phyloP scores from a whole-genome alignment of 2,113 vertebrate genomes.

The Perognathus longimembris region DNA sequence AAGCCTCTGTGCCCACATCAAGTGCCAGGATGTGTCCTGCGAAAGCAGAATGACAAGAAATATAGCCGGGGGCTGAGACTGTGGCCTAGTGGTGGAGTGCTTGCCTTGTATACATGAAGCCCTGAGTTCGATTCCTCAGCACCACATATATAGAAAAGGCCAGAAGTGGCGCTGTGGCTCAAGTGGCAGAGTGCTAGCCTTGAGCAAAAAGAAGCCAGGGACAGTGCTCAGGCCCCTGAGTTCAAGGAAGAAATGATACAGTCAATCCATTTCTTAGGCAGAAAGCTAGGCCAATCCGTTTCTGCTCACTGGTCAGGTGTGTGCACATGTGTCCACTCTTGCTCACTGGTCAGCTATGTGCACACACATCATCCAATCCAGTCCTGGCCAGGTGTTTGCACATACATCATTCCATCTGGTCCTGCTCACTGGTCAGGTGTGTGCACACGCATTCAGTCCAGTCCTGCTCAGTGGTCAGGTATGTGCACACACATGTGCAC shows the following conservation, averaged over 20 bases:
- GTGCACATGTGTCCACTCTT: conserved; percentile 35
- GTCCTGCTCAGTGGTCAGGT: conserved; percentile 55
- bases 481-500: conserved; percentile 28
- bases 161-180: too few species aligned
- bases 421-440: conserved; percentile 61
- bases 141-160: too few species aligned
- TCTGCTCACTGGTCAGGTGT: conserved; percentile 60
- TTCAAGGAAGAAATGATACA: too few species aligned
- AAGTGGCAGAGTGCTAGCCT: too few species aligned
- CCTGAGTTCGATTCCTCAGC: too few species aligned
- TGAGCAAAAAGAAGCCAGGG: too few species aligned
- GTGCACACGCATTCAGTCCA: neutral
- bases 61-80: too few species aligned
- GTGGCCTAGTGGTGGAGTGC: too few species aligned
- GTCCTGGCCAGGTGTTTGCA: conserved; percentile 40
- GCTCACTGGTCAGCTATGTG: conserved; percentile 59
- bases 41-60: conserved; percentile 62
- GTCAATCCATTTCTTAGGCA: conserved; percentile 63
- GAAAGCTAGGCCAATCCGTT: conserved; percentile 43
- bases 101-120: too few species aligned
- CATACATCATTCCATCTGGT: neutral
- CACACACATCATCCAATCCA: too few species aligned
- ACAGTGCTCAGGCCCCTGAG: too few species aligned
- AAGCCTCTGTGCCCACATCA: neutral
- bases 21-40: neutral